A percentile compares a stretch with the other conserved stretches of the same genome.
Evolutionary conservation across 2,797 vertebrate species (phyloP).

Genomic region (Macrochelys suwanniensis): DNA sequence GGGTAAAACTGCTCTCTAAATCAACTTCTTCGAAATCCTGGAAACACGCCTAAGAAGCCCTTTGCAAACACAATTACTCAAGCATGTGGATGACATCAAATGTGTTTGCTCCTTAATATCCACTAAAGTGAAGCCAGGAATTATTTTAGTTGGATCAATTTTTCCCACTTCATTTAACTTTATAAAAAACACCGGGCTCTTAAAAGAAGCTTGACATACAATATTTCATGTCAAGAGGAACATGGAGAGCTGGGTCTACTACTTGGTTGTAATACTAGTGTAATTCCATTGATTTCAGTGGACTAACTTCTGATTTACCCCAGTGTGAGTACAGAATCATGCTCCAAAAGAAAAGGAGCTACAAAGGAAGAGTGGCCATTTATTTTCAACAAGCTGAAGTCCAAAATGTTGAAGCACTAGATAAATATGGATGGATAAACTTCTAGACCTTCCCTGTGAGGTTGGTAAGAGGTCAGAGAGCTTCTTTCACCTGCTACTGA

Average conservation of each 20-base stretch:
- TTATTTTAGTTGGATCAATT: neutral
- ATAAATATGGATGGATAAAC: neutral
- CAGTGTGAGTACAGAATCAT: neutral
- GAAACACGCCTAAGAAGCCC: neutral
- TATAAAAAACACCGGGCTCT: neutral
- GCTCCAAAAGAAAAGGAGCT: neutral
- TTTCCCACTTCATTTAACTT: conserved; percentile 8
- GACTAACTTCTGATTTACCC: neutral
- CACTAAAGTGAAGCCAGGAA: neutral
- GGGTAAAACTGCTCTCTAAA: conserved; percentile 20
- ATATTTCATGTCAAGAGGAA: neutral
- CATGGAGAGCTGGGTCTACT: neutral
- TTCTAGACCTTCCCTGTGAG: too few relatives aligned
- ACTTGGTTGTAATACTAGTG: too few relatives aligned
- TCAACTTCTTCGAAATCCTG: conserved; percentile 14
- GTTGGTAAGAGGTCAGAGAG: too few relatives aligned
- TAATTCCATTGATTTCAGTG: too few relatives aligned
- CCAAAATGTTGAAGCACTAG: neutral
- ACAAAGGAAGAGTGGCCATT: neutral
- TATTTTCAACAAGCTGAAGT: conserved; percentile 8
- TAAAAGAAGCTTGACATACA: neutral
- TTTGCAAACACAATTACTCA: neutral
- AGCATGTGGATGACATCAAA: neutral
- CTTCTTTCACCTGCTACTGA: too few relatives aligned
- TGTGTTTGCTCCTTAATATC: neutral